A percentile compares a stretch with the other conserved stretches of the same genome.
These are phyloP conservation scores for Coturnix japonica DNA, from an alignment of 2,113 vertebrate genomes.

Conservation along the genomic window DNA sequence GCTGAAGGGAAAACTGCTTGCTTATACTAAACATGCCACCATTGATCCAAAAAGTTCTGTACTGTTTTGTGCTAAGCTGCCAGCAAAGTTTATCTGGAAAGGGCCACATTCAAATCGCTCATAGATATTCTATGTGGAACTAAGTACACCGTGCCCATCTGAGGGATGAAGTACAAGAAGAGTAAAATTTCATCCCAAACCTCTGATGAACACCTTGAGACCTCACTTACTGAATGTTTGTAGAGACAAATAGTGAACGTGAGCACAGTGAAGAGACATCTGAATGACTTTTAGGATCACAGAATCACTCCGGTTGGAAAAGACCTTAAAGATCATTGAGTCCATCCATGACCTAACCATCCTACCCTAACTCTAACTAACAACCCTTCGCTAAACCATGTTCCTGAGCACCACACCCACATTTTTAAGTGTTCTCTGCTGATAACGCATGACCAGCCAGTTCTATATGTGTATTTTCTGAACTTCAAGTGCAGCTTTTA, in stretches of 20 bases:
- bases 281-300: neutral
- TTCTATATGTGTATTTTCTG: neutral
- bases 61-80: neutral
- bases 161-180: no score
- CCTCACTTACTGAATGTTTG: no score
- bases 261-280: neutral
- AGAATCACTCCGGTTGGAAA: no score
- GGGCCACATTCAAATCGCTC: neutral
- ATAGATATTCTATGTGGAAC: neutral
- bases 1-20: neutral
- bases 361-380: no score
- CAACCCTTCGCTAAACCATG: no score
- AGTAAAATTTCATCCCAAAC: no score
- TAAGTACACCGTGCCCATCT: neutral
- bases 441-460: neutral
- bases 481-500: neutral
- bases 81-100: neutral
- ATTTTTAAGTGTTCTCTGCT: neutral
- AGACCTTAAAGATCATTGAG: no score
- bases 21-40: neutral
- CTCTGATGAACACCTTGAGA: no score
- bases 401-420: no score
- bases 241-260: no score
- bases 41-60: no score
- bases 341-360: no score